Evolutionary conservation across 2,888 invertebrate genomes (phyloP).

Genomic region (Conomelus anceps): DNA sequence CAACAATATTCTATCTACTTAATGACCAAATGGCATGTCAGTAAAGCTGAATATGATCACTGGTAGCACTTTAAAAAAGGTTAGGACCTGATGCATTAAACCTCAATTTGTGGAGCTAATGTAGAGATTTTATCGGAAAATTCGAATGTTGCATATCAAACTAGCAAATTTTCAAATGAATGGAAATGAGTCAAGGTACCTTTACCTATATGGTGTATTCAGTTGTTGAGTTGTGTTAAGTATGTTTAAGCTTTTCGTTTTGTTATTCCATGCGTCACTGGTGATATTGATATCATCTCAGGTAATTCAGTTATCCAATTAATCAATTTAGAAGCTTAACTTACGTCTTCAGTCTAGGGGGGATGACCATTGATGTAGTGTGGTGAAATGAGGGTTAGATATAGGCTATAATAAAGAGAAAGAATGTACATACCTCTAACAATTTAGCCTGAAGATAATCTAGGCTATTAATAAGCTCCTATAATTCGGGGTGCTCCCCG

Average conservation of each 20-base stretch:
- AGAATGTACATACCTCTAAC: no score
- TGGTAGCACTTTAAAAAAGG: background rate
- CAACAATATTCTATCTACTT: background rate
- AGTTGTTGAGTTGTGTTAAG: background rate
- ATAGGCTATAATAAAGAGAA: no score
- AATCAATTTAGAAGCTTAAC: background rate
- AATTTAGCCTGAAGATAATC: no score
- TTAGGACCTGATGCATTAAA: background rate
- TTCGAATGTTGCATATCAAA: background rate
- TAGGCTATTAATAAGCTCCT: no score
- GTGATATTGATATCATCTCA: background rate
- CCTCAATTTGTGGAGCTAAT: background rate
- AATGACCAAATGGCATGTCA: background rate
- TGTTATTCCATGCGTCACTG: background rate
- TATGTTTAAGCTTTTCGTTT: background rate
- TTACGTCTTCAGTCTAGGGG: no score
- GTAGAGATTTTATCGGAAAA: background rate
- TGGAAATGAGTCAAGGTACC: background rate
- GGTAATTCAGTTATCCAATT: background rate
- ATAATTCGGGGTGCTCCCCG: no score
- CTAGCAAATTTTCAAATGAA: background rate
- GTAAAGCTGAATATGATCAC: background rate
- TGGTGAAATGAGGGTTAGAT: no score
- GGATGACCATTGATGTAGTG: no score
- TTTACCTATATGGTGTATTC: background rate